These are phyloP conservation scores for Porites australiensis DNA, from an alignment of 64 coral and sea anemone species.

Conservation along the genomic window DNA sequence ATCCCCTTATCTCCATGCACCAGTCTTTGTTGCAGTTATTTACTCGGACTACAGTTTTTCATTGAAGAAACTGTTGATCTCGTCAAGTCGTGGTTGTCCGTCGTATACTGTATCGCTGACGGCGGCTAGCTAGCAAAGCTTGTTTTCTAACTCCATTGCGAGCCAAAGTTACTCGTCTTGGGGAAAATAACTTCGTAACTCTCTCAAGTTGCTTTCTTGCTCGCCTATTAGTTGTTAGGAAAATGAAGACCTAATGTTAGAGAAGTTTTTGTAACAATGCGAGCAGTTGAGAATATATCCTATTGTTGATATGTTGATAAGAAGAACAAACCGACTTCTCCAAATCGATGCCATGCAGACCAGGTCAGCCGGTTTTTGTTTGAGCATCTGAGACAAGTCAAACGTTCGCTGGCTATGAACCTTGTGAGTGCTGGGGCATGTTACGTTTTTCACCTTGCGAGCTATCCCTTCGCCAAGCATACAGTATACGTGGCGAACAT, in stretches of 20 bases:
- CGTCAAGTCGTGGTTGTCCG: conserved; percentile 22
- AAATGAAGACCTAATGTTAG: conserved; percentile 56
- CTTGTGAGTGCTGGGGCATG: not conserved
- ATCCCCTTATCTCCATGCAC: not conserved
- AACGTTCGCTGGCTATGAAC: not conserved
- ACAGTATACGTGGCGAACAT: conserved; percentile 60
- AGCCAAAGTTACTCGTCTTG: conserved; percentile 49
- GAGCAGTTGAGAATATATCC: not conserved
- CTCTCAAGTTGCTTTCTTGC: conserved; percentile 60
- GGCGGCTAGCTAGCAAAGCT: conserved; percentile 44
- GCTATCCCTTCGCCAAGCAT: conserved; percentile 51
- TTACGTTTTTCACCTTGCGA: not conserved
- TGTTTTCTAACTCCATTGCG: conserved; percentile 38
- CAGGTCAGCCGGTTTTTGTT: not conserved
- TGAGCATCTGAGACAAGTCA: not conserved
- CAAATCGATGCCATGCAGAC: not conserved
- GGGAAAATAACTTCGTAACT: conserved; percentile 85
- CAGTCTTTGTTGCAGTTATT: conserved; percentile 43
- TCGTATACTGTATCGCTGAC: conserved; percentile 60
- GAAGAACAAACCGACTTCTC: conserved; percentile 71
- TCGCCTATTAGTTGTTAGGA: conserved; percentile 79
- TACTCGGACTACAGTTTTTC: not conserved
- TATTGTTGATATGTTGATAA: conserved; percentile 66
- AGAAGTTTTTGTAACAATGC: conserved; percentile 3
- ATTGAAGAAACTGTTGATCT: conserved; percentile 35